Conservation (phyloP, 2,113 vertebrate species). For the Puma concolor region DNA sequence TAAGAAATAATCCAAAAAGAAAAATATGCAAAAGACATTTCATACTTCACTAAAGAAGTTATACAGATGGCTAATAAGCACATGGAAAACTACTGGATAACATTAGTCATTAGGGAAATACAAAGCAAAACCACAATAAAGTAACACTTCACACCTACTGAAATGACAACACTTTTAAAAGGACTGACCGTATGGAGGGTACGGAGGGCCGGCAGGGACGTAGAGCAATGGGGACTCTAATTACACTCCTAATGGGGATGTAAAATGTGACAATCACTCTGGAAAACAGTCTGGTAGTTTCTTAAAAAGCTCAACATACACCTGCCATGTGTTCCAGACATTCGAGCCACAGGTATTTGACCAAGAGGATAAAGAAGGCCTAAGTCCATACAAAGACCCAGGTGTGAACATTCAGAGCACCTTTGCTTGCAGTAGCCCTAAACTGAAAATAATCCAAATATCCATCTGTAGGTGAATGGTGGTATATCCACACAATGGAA, state of each 20-base stretch:
- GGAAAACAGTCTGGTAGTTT: background rate
- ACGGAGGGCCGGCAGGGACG: background rate
- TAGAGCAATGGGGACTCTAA: background rate
- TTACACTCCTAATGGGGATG: fast-evolving
- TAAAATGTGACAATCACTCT: background rate
- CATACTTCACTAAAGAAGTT: background rate
- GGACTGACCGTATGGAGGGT: background rate
- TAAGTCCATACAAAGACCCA: background rate
- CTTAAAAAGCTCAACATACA: background rate
- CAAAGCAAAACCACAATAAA: background rate
- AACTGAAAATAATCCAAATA: background rate
- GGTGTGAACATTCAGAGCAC: background rate
- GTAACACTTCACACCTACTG: background rate
- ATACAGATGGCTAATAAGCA: background rate
- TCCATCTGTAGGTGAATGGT: background rate
- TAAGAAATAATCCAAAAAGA: background rate
- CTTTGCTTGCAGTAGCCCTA: background rate
- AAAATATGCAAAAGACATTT: background rate
- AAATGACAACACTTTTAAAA: background rate
- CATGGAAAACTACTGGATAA: background rate
- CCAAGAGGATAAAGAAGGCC: background rate
- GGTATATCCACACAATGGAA: background rate
- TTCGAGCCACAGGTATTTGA: background rate
- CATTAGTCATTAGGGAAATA: background rate
- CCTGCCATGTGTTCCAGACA: background rate